These are phyloP conservation scores for Cyclina sinensis DNA, from an alignment of 1,140 invertebrate genomes.

Conservation along the genomic window DNA sequence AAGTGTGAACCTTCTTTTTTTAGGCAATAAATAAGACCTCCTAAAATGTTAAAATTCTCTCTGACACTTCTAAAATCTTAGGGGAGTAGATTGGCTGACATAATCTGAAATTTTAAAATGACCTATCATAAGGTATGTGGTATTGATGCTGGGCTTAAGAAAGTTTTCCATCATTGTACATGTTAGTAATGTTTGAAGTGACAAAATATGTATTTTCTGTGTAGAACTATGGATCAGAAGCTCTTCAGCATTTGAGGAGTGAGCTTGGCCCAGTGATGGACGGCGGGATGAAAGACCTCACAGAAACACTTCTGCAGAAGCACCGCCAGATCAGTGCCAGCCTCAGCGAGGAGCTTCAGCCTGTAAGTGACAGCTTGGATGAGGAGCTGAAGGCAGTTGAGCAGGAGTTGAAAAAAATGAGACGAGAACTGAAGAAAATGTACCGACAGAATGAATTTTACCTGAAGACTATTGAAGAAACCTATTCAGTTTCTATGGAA, in stretches of 20 bases:
- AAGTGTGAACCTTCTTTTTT: too few relatives aligned
- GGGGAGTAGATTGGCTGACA: too few relatives aligned
- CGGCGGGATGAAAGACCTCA: constrained; percentile 57
- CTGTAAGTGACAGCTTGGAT: constrained; percentile 66
- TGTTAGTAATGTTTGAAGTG: too few relatives aligned
- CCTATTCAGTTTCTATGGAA: constrained; percentile 62
- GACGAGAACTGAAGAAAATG: constrained; percentile 72
- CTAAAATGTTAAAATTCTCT: too few relatives aligned
- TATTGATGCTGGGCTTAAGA: too few relatives aligned
- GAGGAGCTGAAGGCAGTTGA: constrained; percentile 69
- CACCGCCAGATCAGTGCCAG: constrained; percentile 73
- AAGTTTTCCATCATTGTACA: too few relatives aligned
- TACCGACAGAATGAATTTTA: constrained; percentile 78
- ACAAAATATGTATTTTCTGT: neutral
- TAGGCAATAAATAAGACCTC: too few relatives aligned
- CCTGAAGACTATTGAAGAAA: constrained; percentile 73
- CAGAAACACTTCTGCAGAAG: constrained; percentile 70
- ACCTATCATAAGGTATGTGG: too few relatives aligned
- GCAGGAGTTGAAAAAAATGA: constrained; percentile 67
- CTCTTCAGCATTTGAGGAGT: constrained; percentile 53
- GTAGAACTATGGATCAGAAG: constrained; percentile 54
- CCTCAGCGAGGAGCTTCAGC: constrained; percentile 73
- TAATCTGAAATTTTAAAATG: too few relatives aligned
- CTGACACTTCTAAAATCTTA: too few relatives aligned
- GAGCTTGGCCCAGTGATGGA: constrained; percentile 63